phyloP scores from a whole-genome alignment of 23 tunicate species.

The Pegea sp. region DNA sequence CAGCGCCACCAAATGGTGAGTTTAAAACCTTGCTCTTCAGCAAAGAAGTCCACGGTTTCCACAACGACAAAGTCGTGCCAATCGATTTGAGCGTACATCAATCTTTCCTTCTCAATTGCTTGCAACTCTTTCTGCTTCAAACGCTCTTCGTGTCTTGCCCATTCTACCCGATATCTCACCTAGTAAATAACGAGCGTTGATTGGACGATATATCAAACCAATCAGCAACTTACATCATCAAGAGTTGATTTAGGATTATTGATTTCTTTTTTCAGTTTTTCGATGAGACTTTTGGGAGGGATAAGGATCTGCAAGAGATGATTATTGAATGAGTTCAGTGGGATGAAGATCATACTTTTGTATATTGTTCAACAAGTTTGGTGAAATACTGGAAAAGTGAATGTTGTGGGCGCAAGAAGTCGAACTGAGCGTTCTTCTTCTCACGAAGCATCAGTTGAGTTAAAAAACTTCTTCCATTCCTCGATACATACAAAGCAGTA shows the following conservation, averaged over 20 bases:
- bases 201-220: too few species aligned
- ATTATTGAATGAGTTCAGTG: background rate
- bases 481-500: conserved; percentile 83
- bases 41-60: conserved; percentile 79
- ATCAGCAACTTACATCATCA: conserved; percentile 61
- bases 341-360: conserved; percentile 13
- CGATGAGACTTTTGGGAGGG: conserved; percentile 54
- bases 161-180: conserved; percentile 89
- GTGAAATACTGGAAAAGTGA: conserved; percentile 77
- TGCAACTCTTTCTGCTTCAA: conserved; percentile 45
- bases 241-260: conserved; percentile 49
- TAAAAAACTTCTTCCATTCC: conserved; percentile 74
- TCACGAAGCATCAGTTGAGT: conserved; percentile 85
- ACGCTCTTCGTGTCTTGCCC: conserved; percentile 82
- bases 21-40: conserved; percentile 43
- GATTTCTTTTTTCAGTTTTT: conserved; percentile 42
- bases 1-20: background rate
- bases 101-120: conserved; percentile 72
- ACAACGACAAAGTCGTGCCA: conserved; percentile 99
- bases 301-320: conserved; percentile 22
- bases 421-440: conserved; percentile 84
- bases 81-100: conserved; percentile 85
- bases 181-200: too few species aligned
- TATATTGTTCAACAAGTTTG: conserved; percentile 79
- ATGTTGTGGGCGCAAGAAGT: conserved; percentile 90